These are phyloP conservation scores for Lordiphosa collinella DNA, from an alignment of 1,140 invertebrate genomes.

Conservation along the genomic window DNA sequence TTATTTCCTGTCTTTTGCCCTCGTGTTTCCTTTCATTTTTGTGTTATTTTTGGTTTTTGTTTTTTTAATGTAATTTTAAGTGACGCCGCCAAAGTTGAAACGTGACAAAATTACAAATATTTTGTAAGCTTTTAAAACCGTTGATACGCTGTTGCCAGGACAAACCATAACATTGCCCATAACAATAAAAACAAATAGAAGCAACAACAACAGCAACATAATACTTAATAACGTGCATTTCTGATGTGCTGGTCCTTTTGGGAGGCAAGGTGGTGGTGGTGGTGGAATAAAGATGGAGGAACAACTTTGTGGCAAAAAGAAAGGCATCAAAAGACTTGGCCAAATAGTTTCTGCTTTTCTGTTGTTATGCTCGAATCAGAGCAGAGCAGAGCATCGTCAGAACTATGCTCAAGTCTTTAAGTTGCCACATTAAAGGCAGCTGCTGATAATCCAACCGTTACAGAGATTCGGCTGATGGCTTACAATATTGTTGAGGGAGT, in stretches of 20 bases:
- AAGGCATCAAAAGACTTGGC: constrained; percentile 27
- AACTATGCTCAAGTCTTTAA: constrained; percentile 32
- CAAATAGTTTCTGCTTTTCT: constrained; percentile 32
- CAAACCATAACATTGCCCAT: constrained; percentile 30
- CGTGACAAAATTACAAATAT: constrained; percentile 76
- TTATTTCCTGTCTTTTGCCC: constrained; percentile 18
- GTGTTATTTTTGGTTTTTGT: constrained; percentile 12
- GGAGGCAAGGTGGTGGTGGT: background rate
- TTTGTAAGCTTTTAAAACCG: constrained; percentile 70
- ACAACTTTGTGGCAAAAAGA: background rate
- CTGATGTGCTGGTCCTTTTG: constrained; percentile 50
- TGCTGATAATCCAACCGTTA: no score
- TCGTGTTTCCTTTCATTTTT: constrained; percentile 3
- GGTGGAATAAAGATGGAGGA: background rate
- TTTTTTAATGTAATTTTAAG: constrained; percentile 65
- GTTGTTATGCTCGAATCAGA: constrained; percentile 1
- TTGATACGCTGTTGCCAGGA: constrained; percentile 40
- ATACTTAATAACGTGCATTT: constrained; percentile 72
- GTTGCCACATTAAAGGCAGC: constrained; percentile 13
- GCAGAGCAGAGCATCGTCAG: background rate
- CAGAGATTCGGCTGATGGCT: no score
- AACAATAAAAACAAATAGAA: constrained; percentile 38
- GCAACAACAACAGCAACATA: constrained; percentile 41
- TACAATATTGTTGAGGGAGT: no score
- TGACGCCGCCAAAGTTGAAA: constrained; percentile 66